phyloP scores from a whole-genome alignment of 2,113 vertebrate species.

The Blennius ocellaris region DNA sequence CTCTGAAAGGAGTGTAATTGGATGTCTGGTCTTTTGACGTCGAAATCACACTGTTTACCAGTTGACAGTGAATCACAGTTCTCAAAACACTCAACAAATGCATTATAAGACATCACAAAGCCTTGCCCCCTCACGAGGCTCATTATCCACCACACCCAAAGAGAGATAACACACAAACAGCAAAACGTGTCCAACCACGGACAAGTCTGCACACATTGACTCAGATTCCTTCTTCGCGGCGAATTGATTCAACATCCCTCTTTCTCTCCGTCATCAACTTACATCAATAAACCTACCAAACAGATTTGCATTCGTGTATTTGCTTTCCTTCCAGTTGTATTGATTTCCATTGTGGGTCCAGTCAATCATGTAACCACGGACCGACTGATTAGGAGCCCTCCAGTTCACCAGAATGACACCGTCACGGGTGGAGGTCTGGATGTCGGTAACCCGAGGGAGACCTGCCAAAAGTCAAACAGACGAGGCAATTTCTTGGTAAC shows the following conservation, averaged over 20 bases:
- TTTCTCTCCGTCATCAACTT: background rate
- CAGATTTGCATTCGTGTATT: constrained; percentile 47
- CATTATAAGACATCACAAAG: constrained; percentile 16
- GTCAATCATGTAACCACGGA: constrained; percentile 70
- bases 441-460: constrained; percentile 49
- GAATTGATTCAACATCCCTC: background rate
- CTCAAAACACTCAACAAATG: constrained; percentile 7
- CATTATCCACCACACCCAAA: constrained; percentile 26
- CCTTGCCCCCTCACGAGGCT: background rate
- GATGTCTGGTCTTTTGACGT: too few relatives aligned
- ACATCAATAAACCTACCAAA: constrained; percentile 62
- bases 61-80: background rate
- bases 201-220: background rate
- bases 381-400: constrained; percentile 44
- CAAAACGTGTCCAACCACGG: constrained; percentile 6
- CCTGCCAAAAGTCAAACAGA: constrained; percentile 34
- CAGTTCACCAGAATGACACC: constrained; percentile 58
- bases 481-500: too few relatives aligned
- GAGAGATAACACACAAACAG: background rate
- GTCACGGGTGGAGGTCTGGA: constrained; percentile 17
- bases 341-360: constrained; percentile 64
- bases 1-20: too few relatives aligned
- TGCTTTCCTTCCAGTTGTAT: constrained; percentile 64
- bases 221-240: background rate
- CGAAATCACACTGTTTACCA: too few relatives aligned